Conservation (phyloP, 2,888 invertebrate species). For the Rhingia rostrata region DNA sequence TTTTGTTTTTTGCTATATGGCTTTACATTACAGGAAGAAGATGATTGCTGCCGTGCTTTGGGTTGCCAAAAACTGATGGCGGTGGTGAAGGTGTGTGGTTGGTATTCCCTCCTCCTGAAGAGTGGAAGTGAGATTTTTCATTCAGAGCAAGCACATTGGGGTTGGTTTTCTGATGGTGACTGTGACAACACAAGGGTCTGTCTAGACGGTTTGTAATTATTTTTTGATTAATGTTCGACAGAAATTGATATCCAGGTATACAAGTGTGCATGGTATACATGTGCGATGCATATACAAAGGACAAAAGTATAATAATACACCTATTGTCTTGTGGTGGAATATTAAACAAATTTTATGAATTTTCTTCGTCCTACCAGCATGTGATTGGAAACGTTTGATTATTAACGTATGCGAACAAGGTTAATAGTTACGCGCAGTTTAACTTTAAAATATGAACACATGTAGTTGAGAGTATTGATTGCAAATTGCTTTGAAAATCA, state of each 20-base stretch:
- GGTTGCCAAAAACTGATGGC: slow-evolving; percentile 31
- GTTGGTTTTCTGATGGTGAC: slow-evolving; percentile 3
- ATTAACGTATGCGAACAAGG: no score
- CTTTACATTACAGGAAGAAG: slow-evolving; percentile 41
- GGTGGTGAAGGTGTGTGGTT: slow-evolving; percentile 39
- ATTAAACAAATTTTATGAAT: no score
- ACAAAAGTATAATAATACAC: no score
- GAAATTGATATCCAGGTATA: slow-evolving; percentile 6
- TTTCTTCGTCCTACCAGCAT: no score
- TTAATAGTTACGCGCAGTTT: no score
- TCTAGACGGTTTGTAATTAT: slow-evolving; percentile 70
- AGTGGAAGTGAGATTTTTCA: slow-evolving; percentile 21
- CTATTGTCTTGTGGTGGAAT: no score
- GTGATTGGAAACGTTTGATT: no score
- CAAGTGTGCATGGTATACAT: no score
- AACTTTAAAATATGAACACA: no score
- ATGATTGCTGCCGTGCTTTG: slow-evolving; percentile 37
- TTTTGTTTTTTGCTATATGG: slow-evolving; percentile 2
- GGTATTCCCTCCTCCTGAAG: slow-evolving; percentile 2
- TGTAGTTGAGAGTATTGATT: no score
- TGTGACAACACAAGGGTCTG: slow-evolving; percentile 54
- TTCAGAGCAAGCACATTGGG: slow-evolving; percentile 1
- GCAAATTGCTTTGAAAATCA: no score
- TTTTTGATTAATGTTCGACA: slow-evolving; percentile 60
- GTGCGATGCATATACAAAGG: no score